Percentiles rank a stretch among this genome's conserved stretches.
phyloP scores from a whole-genome alignment of 2,888 invertebrate genomes.

The Trichacis sp. region DNA sequence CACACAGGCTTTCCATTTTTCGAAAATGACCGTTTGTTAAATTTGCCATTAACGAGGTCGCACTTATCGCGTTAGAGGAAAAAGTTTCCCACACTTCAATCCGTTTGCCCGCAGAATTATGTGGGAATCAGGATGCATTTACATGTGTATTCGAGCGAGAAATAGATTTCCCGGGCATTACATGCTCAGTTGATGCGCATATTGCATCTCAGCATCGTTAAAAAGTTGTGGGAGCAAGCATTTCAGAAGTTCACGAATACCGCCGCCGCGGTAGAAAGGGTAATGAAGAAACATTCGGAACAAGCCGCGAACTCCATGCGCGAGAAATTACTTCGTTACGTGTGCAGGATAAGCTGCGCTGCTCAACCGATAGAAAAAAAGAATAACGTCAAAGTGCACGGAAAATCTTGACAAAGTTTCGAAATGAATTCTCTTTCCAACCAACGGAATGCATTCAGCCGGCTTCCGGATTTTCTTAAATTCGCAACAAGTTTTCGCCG shows the following conservation, averaged over 20 bases:
- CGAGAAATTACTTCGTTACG: conserved; percentile 40
- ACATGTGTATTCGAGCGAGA: conserved; percentile 16
- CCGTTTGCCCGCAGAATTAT: not conserved
- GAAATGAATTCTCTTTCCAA: conserved; percentile 47
- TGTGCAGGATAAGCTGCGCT: conserved; percentile 28
- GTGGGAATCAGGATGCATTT: not conserved
- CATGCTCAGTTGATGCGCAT: not conserved
- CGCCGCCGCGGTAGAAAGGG: not conserved
- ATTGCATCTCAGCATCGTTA: conserved; percentile 21
- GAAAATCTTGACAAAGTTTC: conserved; percentile 50
- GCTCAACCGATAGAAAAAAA: conserved; percentile 26
- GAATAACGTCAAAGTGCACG: conserved; percentile 39
- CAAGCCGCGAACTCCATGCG: conserved; percentile 29
- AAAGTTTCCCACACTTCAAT: not conserved
- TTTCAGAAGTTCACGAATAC: conserved; percentile 17
- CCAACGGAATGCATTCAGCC: conserved; percentile 24
- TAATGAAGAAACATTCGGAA: conserved; percentile 39
- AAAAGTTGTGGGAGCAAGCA: conserved; percentile 35
- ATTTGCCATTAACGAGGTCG: not conserved
- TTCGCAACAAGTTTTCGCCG: conserved; percentile 57
- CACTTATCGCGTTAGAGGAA: not conserved
- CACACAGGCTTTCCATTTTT: not conserved
- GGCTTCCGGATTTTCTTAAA: conserved; percentile 50
- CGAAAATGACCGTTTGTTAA: not conserved
- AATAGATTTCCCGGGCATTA: conserved; percentile 20